Evolutionary conservation across 2,113 vertebrate species (phyloP), one percentile per base, ranked within the genome.

Genomic region (Gyps fulvus): DNA sequence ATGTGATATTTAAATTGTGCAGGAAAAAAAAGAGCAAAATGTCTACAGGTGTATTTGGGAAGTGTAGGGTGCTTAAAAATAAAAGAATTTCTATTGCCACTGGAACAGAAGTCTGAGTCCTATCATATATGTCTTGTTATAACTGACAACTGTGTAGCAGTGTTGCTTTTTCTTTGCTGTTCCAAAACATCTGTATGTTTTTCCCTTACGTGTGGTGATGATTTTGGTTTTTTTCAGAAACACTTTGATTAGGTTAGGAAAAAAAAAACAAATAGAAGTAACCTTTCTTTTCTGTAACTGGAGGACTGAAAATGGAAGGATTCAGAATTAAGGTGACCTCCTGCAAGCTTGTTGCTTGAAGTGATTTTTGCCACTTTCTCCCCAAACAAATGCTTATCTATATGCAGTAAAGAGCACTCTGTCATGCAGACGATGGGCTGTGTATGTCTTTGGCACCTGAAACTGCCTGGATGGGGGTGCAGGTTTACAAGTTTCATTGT

Each of bases 141-240:
- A 89, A 67, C 67, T 84, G 32, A 16, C 89, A 76, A 66, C 54
- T 83, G 25, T 85, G 69, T 78, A 83, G 62, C 43, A 76, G 31
- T 26, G 36, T 83, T 89, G 34, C 15, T 50, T 82, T 87, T 87
- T 92, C 65, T 83, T n/a, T 91, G 59, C 71, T 29, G 21, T 83
- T 77, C 45, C 14, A 85, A 96, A 90, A 78, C 42, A 80, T 69
- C 54, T 86, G n/a, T 71, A 29, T 81, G 1, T 7, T 67, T 85
- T 97, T 92, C 36, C 16, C 74, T 85, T 82, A 90, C 77, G 89
- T 6, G 8, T 50, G 70, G 52, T 66, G 38, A 85, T 90, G 91
- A 80, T 88, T 90, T 94, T 16, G 6, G 6, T 36, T 92, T 94
- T 93, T 94, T 97, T 92, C 58, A 47, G 74, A 96, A 96, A 83